Percentiles rank a stretch among this genome's conserved stretches.
Evolutionary conservation across 1,140 invertebrate species (phyloP).

Genomic region (Asbolus verrucosus): DNA sequence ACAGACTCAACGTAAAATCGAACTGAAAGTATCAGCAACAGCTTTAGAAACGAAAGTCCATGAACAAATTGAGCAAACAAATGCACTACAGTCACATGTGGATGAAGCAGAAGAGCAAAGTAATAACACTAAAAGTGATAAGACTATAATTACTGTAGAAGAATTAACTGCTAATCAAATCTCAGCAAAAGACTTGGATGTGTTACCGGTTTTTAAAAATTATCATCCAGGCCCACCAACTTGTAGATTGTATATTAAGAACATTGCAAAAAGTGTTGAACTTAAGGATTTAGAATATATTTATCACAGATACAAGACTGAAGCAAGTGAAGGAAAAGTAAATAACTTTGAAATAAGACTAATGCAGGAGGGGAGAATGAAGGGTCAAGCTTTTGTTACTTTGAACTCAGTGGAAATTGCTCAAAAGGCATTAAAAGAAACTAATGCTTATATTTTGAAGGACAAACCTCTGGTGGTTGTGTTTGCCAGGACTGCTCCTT

Average conservation of each 20-base stretch:
- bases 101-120: slow-evolving; percentile 54
- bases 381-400: slow-evolving; percentile 94
- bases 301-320: slow-evolving; percentile 70
- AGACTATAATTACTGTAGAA: slow-evolving; percentile 73
- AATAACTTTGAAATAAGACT: slow-evolving; percentile 85
- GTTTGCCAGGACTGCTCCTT: slow-evolving; percentile 76
- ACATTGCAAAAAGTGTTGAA: slow-evolving; percentile 85
- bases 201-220: slow-evolving; percentile 87
- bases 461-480: slow-evolving; percentile 93
- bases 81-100: slow-evolving; percentile 18
- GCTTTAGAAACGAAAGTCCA: slow-evolving; percentile 47
- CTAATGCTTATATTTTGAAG: slow-evolving; percentile 90
- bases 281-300: slow-evolving; percentile 83
- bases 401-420: slow-evolving; percentile 79
- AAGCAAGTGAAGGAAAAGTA: slow-evolving; percentile 65
- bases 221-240: slow-evolving; percentile 86
- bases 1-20: slow-evolving; percentile 73
- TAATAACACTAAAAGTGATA: slow-evolving; percentile 61
- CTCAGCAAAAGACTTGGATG: slow-evolving; percentile 79
- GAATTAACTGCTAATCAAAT: slow-evolving; percentile 78
- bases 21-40: slow-evolving; percentile 70
- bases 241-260: slow-evolving; percentile 92
- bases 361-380: slow-evolving; percentile 96
- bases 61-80: slow-evolving; percentile 53
- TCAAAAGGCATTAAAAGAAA: slow-evolving; percentile 82